Evolutionary conservation across 2,888 invertebrate species (phyloP).

Genomic region (Formica aserva): DNA sequence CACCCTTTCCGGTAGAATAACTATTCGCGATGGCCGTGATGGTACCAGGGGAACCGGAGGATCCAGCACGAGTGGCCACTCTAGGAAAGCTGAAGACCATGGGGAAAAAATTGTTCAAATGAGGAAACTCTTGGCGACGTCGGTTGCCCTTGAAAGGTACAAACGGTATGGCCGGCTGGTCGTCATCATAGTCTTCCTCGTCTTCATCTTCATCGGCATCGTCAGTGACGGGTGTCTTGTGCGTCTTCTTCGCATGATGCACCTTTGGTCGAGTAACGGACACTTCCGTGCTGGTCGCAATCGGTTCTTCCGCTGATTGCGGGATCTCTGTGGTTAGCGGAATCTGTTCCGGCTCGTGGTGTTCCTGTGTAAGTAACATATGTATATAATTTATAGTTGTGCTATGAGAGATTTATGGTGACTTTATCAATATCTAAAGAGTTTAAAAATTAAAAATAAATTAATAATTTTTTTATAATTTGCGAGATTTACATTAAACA

Average conservation of each 20-base stretch:
- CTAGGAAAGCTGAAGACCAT: constrained; percentile 88
- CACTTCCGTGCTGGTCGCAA: constrained; percentile 52
- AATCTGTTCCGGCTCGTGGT: constrained; percentile 56
- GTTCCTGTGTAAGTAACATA: constrained; percentile 43
- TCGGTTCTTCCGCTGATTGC: constrained; percentile 69
- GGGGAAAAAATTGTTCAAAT: constrained; percentile 89
- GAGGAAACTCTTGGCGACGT: constrained; percentile 83
- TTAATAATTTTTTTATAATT: background rate
- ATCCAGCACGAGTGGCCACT: constrained; percentile 84
- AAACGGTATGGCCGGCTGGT: constrained; percentile 75
- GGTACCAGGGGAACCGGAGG: constrained; percentile 86
- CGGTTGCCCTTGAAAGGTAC: constrained; percentile 77
- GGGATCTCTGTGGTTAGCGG: constrained; percentile 55
- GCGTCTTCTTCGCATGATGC: constrained; percentile 75
- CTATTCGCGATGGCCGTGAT: constrained; percentile 91
- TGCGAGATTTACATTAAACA: background rate
- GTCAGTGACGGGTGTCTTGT: constrained; percentile 70
- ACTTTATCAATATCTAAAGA: background rate
- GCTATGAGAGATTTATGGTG: background rate
- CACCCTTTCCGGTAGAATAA: constrained; percentile 90
- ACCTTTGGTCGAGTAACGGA: constrained; percentile 69
- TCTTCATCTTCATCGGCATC: constrained; percentile 87
- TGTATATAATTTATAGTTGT: background rate
- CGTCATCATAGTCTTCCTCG: constrained; percentile 84
- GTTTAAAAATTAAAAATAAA: background rate